A percentile compares a stretch with the other conserved stretches of the same genome.
phyloP scores from a whole-genome alignment of 1,140 invertebrate species.

The Gryon sp. region DNA sequence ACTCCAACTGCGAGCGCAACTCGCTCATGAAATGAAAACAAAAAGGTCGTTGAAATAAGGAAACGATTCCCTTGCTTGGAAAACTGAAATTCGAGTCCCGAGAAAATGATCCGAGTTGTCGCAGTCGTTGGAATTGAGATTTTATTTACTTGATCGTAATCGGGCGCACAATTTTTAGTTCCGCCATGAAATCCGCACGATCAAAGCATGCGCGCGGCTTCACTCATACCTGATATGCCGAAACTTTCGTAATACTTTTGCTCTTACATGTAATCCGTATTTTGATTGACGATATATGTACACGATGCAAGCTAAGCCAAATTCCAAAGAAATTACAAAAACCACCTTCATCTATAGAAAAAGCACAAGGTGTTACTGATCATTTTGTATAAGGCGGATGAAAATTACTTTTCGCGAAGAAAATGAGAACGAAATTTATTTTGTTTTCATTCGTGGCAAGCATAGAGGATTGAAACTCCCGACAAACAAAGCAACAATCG shows the following conservation, averaged over 20 bases:
- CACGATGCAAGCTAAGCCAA: conserved; percentile 19
- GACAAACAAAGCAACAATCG: no score
- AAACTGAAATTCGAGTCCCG: neutral
- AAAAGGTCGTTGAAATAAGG: neutral
- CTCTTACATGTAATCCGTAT: conserved; percentile 20
- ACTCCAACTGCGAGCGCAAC: neutral
- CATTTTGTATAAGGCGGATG: conserved; percentile 22
- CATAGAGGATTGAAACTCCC: neutral
- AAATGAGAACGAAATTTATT: conserved; percentile 49
- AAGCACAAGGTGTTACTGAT: conserved; percentile 34
- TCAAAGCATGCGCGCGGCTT: no score
- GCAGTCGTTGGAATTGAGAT: neutral
- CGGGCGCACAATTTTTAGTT: neutral
- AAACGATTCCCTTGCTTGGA: neutral
- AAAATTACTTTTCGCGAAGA: conserved; percentile 49
- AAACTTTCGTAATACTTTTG: conserved; percentile 4
- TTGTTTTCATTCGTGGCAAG: conserved; percentile 25
- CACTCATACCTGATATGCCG: neutral
- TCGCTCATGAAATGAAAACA: conserved; percentile 14
- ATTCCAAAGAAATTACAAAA: conserved; percentile 39
- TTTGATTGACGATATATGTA: conserved; percentile 46
- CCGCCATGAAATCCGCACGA: neutral
- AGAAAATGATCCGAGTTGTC: neutral
- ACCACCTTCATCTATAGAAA: conserved; percentile 13
- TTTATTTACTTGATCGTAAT: neutral